Percentiles rank a stretch among this genome's conserved stretches.
These are phyloP conservation scores for Pomacea canaliculata DNA, from an alignment of 2,888 invertebrate species.

Conservation along the genomic window DNA sequence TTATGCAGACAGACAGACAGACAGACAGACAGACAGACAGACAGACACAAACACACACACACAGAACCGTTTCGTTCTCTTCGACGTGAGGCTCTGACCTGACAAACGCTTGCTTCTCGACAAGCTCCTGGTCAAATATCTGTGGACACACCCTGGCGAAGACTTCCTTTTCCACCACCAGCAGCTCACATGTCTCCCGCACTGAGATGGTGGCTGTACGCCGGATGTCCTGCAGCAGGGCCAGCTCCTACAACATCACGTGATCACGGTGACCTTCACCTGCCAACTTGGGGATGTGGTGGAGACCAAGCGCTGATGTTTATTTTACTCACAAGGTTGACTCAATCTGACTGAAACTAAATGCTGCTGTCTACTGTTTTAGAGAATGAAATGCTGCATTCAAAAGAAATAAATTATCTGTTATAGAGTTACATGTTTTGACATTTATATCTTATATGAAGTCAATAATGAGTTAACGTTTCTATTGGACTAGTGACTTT, in stretches of 20 bases:
- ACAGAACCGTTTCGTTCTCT: neutral
- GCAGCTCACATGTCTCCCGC: slow-evolving; percentile 52
- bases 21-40: neutral
- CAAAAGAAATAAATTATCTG: too few species aligned
- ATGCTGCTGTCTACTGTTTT: too few species aligned
- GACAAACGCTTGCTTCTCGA: slow-evolving; percentile 48
- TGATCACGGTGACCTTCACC: too few species aligned
- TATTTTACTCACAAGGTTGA: neutral
- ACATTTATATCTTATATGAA: too few species aligned
- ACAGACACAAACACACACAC: neutral
- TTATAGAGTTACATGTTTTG: too few species aligned
- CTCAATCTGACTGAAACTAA: neutral
- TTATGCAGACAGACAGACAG: neutral
- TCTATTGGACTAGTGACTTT: too few species aligned
- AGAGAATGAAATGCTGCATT: neutral
- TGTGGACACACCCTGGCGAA: slow-evolving; percentile 55
- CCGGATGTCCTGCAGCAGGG: slow-evolving; percentile 51
- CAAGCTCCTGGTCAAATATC: slow-evolving; percentile 54
- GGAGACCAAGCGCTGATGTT: neutral
- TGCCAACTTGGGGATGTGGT: neutral
- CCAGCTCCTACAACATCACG: slow-evolving; percentile 47
- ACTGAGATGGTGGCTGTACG: slow-evolving; percentile 55
- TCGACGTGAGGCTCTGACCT: slow-evolving; percentile 28
- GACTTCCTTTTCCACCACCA: slow-evolving; percentile 55
- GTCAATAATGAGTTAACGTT: too few species aligned